A percentile compares a stretch with the other conserved stretches of the same genome.
Conservation (phyloP, 2,113 vertebrate genomes). For the Varanus komodoensis region DNA sequence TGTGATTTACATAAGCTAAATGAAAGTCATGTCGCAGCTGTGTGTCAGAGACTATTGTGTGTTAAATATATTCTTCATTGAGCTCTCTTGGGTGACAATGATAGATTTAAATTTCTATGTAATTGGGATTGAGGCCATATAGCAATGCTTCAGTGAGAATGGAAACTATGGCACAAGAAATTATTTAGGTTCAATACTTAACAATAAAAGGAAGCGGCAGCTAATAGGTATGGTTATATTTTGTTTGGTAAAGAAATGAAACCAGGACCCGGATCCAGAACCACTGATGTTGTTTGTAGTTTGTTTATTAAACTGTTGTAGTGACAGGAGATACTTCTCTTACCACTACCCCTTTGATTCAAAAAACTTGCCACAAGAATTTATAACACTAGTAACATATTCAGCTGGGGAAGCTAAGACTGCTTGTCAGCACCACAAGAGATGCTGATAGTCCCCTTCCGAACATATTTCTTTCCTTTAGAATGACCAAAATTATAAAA, state of each 20-base stretch:
- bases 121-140: slow-evolving; percentile 54
- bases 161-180: slow-evolving; percentile 39
- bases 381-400: slow-evolving; percentile 4
- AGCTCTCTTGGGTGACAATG: slow-evolving; percentile 58
- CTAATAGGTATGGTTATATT: slow-evolving; percentile 9
- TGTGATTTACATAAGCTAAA: slow-evolving; percentile 56
- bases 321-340: neutral
- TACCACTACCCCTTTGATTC: neutral
- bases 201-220: slow-evolving; percentile 8
- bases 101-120: slow-evolving; percentile 60
- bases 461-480: neutral
- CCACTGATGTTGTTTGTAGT: slow-evolving; percentile 17
- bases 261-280: slow-evolving; percentile 10
- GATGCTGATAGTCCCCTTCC: slow-evolving; percentile 8
- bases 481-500: neutral
- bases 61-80: slow-evolving; percentile 56
- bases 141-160: slow-evolving; percentile 20
- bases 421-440: neutral
- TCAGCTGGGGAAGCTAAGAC: slow-evolving; percentile 24
- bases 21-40: neutral
- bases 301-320: neutral
- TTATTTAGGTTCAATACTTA: slow-evolving; percentile 11
- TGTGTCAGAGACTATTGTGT: slow-evolving; percentile 18
- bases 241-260: slow-evolving; percentile 25
- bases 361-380: neutral